These are phyloP conservation scores for Stegana nigrithorax DNA, from an alignment of 2,888 invertebrate species.

Conservation along the genomic window DNA sequence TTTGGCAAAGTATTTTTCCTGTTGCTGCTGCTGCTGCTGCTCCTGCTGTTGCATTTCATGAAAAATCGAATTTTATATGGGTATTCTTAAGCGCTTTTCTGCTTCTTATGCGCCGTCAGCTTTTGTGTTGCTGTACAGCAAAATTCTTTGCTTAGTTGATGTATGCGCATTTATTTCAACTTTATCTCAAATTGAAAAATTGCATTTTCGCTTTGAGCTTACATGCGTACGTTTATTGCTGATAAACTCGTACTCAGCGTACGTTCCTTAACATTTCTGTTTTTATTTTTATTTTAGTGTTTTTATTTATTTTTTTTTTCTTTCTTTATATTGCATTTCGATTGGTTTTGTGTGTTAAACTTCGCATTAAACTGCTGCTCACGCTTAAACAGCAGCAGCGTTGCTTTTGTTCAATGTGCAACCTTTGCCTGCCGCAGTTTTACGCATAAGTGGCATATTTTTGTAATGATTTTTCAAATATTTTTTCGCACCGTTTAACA, in stretches of 20 bases:
- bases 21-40: background rate
- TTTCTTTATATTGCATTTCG: background rate
- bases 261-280: too few relatives aligned
- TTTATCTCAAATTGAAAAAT: conserved; percentile 49
- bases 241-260: too few relatives aligned
- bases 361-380: too few relatives aligned
- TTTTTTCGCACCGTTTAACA: conserved; percentile 3
- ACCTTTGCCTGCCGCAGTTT: background rate
- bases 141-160: background rate
- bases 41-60: background rate
- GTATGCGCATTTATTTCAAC: conserved; percentile 16
- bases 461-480: conserved; percentile 5
- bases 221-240: background rate
- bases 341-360: background rate
- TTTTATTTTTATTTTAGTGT: background rate
- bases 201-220: conserved; percentile 37
- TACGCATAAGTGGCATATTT: conserved; percentile 14
- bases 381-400: background rate
- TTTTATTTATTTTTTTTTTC: background rate
- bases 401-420: background rate
- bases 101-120: background rate
- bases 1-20: background rate
- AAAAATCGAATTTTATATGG: conserved; percentile 14
- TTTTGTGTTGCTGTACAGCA: conserved; percentile 1
- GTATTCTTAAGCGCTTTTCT: conserved; percentile 5